Evolutionary conservation across 2,888 invertebrate genomes (phyloP).

Genomic region (Scrobipalpa costella): DNA sequence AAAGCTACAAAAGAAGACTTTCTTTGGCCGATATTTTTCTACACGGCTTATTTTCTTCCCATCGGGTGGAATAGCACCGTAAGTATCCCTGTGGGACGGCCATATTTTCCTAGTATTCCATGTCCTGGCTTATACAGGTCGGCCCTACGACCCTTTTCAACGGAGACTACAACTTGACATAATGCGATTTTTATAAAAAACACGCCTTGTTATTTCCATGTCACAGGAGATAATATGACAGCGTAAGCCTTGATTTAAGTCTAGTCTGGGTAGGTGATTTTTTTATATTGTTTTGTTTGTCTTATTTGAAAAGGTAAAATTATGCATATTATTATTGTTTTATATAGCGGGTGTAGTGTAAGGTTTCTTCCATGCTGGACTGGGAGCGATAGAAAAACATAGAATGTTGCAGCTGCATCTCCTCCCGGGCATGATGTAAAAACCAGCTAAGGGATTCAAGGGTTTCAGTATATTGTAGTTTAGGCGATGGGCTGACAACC

Average conservation of each 20-base stretch:
- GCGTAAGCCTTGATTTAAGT: neutral
- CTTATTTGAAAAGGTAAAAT: neutral
- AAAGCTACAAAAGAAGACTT: no score
- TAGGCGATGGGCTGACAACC: no score
- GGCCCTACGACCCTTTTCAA: conserved; percentile 48
- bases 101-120: conserved; percentile 31
- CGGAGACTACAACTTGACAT: conserved; percentile 40
- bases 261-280: neutral
- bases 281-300: neutral
- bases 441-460: no score
- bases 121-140: conserved; percentile 43
- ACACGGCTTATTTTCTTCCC: neutral
- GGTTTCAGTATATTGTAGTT: no score
- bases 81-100: conserved; percentile 1
- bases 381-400: no score
- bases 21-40: neutral
- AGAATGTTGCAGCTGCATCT: no score
- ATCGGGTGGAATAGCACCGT: neutral
- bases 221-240: conserved; percentile 17
- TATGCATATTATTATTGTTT: no score
- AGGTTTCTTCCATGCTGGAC: no score
- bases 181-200: conserved; percentile 28
- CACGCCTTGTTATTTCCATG: conserved; percentile 21
- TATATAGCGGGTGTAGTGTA: no score
- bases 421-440: no score